These are phyloP conservation scores for Limnodromus scolopaceus DNA, from an alignment of 2,797 vertebrate genomes.

Conservation along the genomic window DNA sequence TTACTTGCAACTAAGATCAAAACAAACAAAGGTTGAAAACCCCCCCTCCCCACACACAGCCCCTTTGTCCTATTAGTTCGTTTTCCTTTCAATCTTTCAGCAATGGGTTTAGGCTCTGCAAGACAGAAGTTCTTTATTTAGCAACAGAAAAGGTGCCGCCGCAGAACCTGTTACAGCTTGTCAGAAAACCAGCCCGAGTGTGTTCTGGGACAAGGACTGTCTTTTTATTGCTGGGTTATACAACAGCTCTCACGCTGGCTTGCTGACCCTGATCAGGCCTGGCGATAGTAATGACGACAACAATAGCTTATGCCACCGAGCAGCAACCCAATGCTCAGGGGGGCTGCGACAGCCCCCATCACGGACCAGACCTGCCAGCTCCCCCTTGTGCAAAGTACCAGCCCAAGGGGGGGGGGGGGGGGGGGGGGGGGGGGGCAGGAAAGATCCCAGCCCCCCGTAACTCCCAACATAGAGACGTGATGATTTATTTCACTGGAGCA, in stretches of 20 bases:
- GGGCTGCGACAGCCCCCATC: neutral
- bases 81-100: constrained; percentile 65
- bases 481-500: rapidly evolving
- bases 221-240: constrained; percentile 31
- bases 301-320: neutral
- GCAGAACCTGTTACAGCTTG: constrained; percentile 65
- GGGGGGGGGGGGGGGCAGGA: neutral
- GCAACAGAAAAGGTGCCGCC: constrained; percentile 58
- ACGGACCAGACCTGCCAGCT: neutral
- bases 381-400: neutral
- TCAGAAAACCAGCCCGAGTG: constrained; percentile 47
- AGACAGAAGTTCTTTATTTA: constrained; percentile 69
- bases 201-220: constrained; percentile 52
- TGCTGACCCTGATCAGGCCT: constrained; percentile 5
- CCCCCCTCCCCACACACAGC: rapidly evolving
- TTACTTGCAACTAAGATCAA: neutral
- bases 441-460: rapidly evolving
- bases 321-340: neutral
- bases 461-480: rapidly evolving
- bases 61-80: constrained; percentile 26
- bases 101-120: constrained; percentile 42
- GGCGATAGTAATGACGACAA: neutral
- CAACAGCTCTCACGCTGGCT: constrained; percentile 8
- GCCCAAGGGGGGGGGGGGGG: neutral
- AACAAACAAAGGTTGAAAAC: neutral